Evolutionary conservation across 2,113 vertebrate genomes (phyloP).

Genomic region (Chrysochloris asiatica): DNA sequence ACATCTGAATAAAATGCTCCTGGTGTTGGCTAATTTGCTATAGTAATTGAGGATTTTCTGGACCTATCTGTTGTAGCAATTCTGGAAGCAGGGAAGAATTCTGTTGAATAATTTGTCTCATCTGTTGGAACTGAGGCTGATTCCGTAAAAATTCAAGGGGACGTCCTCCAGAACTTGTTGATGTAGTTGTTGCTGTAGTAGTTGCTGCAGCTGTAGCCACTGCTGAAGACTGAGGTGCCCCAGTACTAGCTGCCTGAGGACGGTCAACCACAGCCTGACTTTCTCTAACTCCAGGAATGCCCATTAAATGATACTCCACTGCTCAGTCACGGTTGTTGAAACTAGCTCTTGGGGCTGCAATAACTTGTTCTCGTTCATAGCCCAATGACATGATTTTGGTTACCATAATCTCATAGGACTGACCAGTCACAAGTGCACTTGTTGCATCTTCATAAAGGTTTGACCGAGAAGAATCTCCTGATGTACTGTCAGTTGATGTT

Average conservation of each 20-base stretch:
- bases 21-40: constrained; percentile 98
- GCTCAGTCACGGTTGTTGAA: constrained; percentile 98
- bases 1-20: constrained; percentile 98
- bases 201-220: constrained; percentile 84
- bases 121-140: constrained; percentile 97
- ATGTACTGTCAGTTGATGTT: constrained; percentile 85
- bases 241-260: constrained; percentile 82
- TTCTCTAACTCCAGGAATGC: constrained; percentile 91
- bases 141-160: constrained; percentile 95
- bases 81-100: constrained; percentile 95
- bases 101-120: constrained; percentile 98
- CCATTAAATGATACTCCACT: constrained; percentile 96
- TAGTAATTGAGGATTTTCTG: constrained; percentile 95
- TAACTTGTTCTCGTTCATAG: constrained; percentile 95
- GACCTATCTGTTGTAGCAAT: constrained; percentile 95
- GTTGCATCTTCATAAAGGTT: constrained; percentile 96
- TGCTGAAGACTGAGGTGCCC: constrained; percentile 85
- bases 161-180: constrained; percentile 87
- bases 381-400: constrained; percentile 99
- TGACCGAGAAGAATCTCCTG: constrained; percentile 88
- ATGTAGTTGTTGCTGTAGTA: constrained; percentile 79
- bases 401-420: constrained; percentile 98
- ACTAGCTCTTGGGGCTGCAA: constrained; percentile 94
- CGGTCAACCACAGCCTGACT: constrained; percentile 85
- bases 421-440: constrained; percentile 95